Evolutionary conservation across 2,888 invertebrate genomes (phyloP), one percentile per base, ranked within the genome.

Genomic region (Scaptodrosophila latifasciaeformis): DNA sequence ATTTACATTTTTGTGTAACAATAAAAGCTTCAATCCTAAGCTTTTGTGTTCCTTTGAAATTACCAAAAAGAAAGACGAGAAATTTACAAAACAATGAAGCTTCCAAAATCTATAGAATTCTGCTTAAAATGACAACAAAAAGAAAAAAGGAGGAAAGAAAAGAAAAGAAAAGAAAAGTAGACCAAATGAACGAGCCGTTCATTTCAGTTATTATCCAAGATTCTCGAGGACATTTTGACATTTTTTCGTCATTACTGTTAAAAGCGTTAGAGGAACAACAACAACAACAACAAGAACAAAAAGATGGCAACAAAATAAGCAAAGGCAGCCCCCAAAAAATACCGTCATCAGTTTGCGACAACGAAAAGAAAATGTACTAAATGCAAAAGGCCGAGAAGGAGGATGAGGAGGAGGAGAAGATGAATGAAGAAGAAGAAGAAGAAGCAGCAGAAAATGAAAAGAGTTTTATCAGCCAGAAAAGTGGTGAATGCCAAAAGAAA

Each of bases 191-290:
- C 37, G 9, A 10, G 79, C 67, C 80, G 74, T 77, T 75, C 81
- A 78, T 74, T 74, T 75, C 74, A 75, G 79, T 80, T 78, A 80
- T 78, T 75, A 81, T 75, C 81, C 81, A 78, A 74, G 70, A 68
- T n/a, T n/a, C n/a, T 68, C 68, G 65, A 82, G 83, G 82, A 83
- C n/a, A n/a, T 70, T 80, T 78, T 81, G 81, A 81, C 81, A 83
- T 82, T 81, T 83, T 81, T 83, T 81, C 81, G 81, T 81, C 81
- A 81, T 83, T 83, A 83, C 80, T 64, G 80, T 67, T 82, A 69
- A 80, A 81, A 81, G 65, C 62, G 57, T 66, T 67, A 78, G 69
- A 67, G 63, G 62, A 74, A 72, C 17, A 45, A 21, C 45, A 24
- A 43, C 13, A 57, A 43, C 39, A 21, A 34, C 39, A 48, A 37